Base-by-base conservation (phyloP, 2,888 invertebrate genomes). In the Epinotia nisella region DNA sequence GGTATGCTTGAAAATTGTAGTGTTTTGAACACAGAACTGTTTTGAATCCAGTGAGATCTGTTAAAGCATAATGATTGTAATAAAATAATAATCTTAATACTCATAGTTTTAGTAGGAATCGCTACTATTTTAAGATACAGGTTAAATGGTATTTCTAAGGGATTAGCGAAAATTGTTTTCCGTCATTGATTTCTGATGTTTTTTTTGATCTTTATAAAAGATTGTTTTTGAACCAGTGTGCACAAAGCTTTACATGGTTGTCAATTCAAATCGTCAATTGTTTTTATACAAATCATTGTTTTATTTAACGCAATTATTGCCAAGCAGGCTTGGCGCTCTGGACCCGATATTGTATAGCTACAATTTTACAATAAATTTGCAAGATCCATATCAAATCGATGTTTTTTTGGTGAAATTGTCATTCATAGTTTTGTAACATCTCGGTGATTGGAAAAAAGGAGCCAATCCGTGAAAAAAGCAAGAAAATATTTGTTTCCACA, bases 1-100 rank as follows among this genome's bases (percentile, higher is more conserved):
- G 89, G 82, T 87, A 90, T 89, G 93, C 93, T 93, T 93, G 92
- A 92, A 93, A 93, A 92, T 92, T 91, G 87, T 86, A 82, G 93
- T 93, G 93, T 93, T 93, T 88, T 90, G 89, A 93, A 93, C 93
- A 93, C 93, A 81, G 80, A 78, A 80, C 80, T 82, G 86, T 89
- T 87, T 85, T 81, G 82, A 85, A 87, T 85, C 86, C 90, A 89
- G 90, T 91, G 90, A 87, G 86, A 88, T 86, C 76, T 82, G 78
- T 82, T 81, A 83, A 85, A 86, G 84, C 87, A 86, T 90, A 88
- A 89, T 90, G 82, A 85, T 84, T 82, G 78, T 83, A 82, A 86
- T 78, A 78, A 79, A 82, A 85, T 78, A 78, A 79, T 81, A 80
- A 81, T 69, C 73, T 81, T 80, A 92, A 92, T 93, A 93, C 92